phyloP scores from a whole-genome alignment of 1,140 invertebrate species.

The Zaprionus tsacasi region DNA sequence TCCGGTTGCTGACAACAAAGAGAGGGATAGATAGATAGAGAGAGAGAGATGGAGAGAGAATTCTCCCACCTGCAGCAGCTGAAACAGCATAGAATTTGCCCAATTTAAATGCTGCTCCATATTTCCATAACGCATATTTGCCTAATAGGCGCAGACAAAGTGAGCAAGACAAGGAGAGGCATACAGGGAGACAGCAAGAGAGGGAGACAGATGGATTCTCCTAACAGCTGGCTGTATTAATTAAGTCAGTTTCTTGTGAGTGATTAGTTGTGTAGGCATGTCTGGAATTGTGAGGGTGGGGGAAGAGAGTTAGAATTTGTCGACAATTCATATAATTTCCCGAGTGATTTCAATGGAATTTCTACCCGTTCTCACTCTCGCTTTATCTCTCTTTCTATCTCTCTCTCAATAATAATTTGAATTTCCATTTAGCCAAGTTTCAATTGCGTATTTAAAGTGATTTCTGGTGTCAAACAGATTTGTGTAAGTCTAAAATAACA shows the following conservation, averaged over 20 bases:
- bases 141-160: neutral
- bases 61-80: neutral
- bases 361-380: neutral
- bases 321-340: slow-evolving; percentile 28
- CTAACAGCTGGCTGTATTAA: slow-evolving; percentile 1
- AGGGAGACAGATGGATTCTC: neutral
- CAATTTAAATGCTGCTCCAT: slow-evolving; percentile 22
- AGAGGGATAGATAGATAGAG: neutral
- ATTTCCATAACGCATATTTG: slow-evolving; percentile 1
- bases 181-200: neutral
- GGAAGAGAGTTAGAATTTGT: neutral
- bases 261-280: slow-evolving; percentile 6
- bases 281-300: neutral
- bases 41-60: neutral
- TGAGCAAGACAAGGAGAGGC: neutral
- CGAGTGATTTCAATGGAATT: neutral
- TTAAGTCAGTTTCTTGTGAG: slow-evolving; percentile 9
- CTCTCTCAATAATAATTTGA: neutral
- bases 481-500: slow-evolving; percentile 24
- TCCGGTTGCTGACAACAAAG: slow-evolving; percentile 30
- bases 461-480: slow-evolving; percentile 14
- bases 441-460: neutral
- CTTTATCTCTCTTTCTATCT: no score
- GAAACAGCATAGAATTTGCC: neutral
- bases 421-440: neutral